Evolutionary conservation across 2,113 vertebrate species (phyloP).

Genomic region (Rhegmatorhina hoffmannsi): DNA sequence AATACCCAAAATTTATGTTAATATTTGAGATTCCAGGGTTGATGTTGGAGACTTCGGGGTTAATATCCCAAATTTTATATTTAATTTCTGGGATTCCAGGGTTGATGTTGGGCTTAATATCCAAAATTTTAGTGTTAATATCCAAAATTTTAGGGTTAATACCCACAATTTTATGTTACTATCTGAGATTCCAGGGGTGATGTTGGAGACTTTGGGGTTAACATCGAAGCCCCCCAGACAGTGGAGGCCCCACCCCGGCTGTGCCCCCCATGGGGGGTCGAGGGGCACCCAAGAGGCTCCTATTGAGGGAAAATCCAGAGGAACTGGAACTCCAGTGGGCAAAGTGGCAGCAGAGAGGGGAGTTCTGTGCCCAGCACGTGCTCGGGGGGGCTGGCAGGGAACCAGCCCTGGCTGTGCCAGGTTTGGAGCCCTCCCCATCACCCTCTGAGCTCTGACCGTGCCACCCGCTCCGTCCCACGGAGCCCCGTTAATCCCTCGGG

Average conservation of each 20-base stretch:
- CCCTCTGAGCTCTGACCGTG: neutral
- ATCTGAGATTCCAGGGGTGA: too few species aligned
- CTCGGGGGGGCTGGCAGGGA: neutral
- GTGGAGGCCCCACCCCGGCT: neutral
- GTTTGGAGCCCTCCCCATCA: fast-evolving
- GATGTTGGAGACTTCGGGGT: too few species aligned
- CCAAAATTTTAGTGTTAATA: too few species aligned
- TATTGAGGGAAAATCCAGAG: fast-evolving
- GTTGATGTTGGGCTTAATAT: too few species aligned
- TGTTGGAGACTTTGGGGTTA: neutral
- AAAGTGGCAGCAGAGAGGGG: neutral
- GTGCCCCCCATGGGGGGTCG: neutral
- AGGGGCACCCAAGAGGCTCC: neutral
- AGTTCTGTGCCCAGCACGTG: neutral
- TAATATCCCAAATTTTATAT: too few species aligned
- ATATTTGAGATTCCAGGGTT: too few species aligned
- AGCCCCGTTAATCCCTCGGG: neutral
- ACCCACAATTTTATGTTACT: too few species aligned
- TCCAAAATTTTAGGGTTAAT: too few species aligned
- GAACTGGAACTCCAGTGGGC: fast-evolving
- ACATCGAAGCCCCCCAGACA: too few species aligned
- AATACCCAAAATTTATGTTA: too few species aligned
- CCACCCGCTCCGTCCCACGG: neutral
- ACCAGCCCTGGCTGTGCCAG: fast-evolving
- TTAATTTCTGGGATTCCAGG: too few species aligned